Base-by-base conservation (phyloP, 2,888 invertebrate genomes). In the Brenthis hecate region DNA sequence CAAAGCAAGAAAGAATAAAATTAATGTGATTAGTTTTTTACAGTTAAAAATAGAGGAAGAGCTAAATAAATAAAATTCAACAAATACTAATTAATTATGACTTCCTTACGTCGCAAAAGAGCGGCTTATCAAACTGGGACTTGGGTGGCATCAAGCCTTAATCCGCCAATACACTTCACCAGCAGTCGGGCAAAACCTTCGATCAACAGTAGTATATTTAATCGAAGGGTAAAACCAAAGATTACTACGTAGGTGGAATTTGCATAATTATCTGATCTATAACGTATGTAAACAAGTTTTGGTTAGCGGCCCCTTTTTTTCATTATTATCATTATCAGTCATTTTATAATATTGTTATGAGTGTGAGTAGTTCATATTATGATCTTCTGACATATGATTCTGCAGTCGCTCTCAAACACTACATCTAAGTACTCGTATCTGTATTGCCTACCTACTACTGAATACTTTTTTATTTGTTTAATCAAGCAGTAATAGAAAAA, bases 331-430 rank as follows among this genome's bases (percentile, higher is more conserved):
- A 47, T 47, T 60, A 47, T 60, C n/a, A 56, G 13, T 55, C 19
- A 55, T 23, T 19, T 47, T 58, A 8, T 16, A 23, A 65, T n/a
- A 47, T 50, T 70, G 53, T 67, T 72, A 56, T 65, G 66, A 73
- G 73, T 66, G 48, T 68, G 64, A 68, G 60, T 62, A 74, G 75
- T 76, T 80, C 75, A 81, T 80, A 77, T 74, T 74, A 79, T 78
- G 77, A 75, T 76, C 76, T 60, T 62, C 69, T 72, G 77, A 78
- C 73, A 76, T 43, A 11, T 79, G 81, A 67, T 77, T 75, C 66
- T 71, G 72, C 73, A 75, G 72, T 78, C 78, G 84, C 83, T 75
- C 77, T 72, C 75, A 74, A 74, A 76, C 79, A 69, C 75, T 74
- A 74, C 60, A 68, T 66, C 73, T 64, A 71, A 72, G 64, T 72